Conservation (phyloP, 2,797 vertebrate species). For the Stomatorhinus walkeri region DNA sequence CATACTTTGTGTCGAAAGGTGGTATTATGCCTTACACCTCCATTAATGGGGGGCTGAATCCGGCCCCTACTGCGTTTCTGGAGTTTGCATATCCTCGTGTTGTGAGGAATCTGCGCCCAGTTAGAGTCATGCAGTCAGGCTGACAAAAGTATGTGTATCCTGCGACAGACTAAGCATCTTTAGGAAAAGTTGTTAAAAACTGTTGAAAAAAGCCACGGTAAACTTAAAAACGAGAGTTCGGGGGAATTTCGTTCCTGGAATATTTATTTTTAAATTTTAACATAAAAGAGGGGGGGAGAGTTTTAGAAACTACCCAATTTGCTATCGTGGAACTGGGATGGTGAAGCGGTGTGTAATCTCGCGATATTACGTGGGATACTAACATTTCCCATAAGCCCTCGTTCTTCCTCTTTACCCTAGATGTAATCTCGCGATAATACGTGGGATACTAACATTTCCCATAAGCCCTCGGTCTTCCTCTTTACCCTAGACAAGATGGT, state of each 20-base stretch:
- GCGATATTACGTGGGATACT: not conserved
- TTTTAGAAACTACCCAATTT: not conserved
- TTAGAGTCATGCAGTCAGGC: not conserved
- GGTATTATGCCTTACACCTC: not conserved
- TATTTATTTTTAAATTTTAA: not conserved
- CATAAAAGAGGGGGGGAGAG: not conserved
- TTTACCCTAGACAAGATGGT: not conserved
- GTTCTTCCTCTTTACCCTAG: not conserved
- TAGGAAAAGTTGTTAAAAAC: not conserved
- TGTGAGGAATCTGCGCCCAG: not conserved
- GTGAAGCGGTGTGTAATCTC: not conserved
- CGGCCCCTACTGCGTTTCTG: not conserved
- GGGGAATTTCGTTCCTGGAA: not conserved
- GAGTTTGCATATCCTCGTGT: not conserved
- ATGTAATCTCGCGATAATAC: conserved; percentile 6
- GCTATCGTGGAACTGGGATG: not conserved
- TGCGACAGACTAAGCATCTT: not conserved
- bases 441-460: not conserved
- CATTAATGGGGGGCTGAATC: not conserved
- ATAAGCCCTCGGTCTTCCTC: not conserved
- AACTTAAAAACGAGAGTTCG: not conserved
- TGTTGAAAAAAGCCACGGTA: not conserved
- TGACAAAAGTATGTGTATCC: not conserved
- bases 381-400: not conserved
- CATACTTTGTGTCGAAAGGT: not conserved